Percentiles rank a stretch among this genome's conserved stretches.
phyloP scores from a whole-genome alignment of 2,797 vertebrate species.

The Pseudomugil gertrudae region DNA sequence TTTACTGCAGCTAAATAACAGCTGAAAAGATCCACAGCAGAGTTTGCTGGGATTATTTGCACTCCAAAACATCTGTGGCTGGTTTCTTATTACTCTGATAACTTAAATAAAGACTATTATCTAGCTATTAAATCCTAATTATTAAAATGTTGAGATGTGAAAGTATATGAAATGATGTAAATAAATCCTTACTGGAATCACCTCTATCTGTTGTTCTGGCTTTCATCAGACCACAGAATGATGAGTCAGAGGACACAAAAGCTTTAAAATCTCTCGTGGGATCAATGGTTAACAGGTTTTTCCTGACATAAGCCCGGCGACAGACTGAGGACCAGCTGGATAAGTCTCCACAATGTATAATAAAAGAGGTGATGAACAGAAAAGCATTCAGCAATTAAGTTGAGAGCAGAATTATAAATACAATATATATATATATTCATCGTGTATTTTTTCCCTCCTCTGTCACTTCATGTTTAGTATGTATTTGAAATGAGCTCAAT shows the following conservation, averaged over 20 bases:
- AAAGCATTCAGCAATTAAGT: neutral
- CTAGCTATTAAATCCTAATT: neutral
- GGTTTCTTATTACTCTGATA: constrained; percentile 11
- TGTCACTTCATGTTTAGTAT: neutral
- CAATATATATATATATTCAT: neutral
- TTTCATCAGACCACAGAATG: neutral
- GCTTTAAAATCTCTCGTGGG: neutral
- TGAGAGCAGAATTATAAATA: neutral
- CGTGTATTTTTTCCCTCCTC: neutral
- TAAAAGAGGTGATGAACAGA: neutral
- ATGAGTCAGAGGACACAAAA: neutral
- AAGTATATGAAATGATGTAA: neutral
- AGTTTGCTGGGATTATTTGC: neutral
- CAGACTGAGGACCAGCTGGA: neutral
- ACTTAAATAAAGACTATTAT: neutral
- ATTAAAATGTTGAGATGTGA: neutral
- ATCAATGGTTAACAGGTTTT: neutral
- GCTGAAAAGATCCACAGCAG: constrained; percentile 22
- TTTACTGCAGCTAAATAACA: constrained; percentile 36
- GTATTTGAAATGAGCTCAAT: neutral
- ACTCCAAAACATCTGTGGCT: constrained; percentile 14
- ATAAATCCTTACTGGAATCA: neutral
- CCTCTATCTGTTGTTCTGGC: neutral
- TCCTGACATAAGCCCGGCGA: neutral
- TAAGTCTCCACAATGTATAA: neutral